These are phyloP conservation scores for Nomada ruficornis DNA, from an alignment of 2,888 invertebrate genomes.

Conservation along the genomic window DNA sequence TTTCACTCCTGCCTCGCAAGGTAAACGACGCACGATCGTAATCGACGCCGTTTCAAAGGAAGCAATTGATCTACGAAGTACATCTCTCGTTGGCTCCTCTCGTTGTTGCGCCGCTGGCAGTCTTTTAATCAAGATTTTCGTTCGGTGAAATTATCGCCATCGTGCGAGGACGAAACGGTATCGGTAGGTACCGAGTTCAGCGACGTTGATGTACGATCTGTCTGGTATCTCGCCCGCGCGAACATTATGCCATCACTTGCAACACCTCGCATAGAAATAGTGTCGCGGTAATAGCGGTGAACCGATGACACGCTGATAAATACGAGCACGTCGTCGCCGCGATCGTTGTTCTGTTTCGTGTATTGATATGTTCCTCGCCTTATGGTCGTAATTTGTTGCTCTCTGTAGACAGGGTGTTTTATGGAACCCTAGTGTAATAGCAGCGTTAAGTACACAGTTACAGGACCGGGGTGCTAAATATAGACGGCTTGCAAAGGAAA, in stretches of 20 bases:
- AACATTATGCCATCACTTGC: conserved; percentile 37
- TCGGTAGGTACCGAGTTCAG: neutral
- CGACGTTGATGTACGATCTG: conserved; percentile 43
- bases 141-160: conserved; percentile 47
- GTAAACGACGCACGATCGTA: neutral
- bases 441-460: neutral
- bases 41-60: conserved; percentile 33
- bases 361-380: conserved; percentile 16
- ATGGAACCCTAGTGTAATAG: neutral
- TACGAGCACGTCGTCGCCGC: conserved; percentile 22
- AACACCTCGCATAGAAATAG: conserved; percentile 3
- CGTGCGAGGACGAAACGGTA: conserved; percentile 14
- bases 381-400: conserved; percentile 45
- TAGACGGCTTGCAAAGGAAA: too few species aligned
- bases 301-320: conserved; percentile 50
- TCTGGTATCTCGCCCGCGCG: conserved; percentile 11
- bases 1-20: conserved; percentile 20
- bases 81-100: conserved; percentile 17
- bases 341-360: conserved; percentile 5
- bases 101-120: conserved; percentile 4
- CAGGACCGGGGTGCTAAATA: neutral
- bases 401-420: neutral
- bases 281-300: conserved; percentile 29
- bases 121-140: conserved; percentile 59
- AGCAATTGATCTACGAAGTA: conserved; percentile 66